Percentiles rank a stretch among this genome's conserved stretches.
Conservation (phyloP, 2,797 vertebrate genomes). For the Decapterus maruadsi region DNA sequence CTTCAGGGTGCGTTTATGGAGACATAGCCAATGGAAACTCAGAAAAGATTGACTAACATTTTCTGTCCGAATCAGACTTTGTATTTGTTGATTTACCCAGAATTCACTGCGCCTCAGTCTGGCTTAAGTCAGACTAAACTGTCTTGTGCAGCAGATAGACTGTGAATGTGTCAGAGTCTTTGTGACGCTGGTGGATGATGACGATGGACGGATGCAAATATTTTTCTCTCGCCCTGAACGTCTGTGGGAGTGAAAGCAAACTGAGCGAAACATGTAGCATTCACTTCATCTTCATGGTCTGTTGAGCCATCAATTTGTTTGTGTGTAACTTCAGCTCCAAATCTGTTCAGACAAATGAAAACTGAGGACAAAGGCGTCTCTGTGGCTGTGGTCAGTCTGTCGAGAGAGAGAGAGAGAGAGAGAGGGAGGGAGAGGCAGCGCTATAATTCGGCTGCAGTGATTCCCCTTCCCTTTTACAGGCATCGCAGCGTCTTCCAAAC, state of each 20-base stretch:
- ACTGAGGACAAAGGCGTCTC: slow-evolving; percentile 9
- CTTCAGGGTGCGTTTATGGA: too few relatives aligned
- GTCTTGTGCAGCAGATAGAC: too few relatives aligned
- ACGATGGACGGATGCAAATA: not conserved
- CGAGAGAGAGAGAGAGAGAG: not conserved
- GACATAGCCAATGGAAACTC: too few relatives aligned
- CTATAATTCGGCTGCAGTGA: not conserved
- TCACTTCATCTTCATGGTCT: not conserved
- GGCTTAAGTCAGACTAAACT: too few relatives aligned
- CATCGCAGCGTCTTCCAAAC: slow-evolving; percentile 40
- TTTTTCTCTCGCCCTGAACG: not conserved
- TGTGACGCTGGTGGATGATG: too few relatives aligned
- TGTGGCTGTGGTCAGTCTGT: slow-evolving; percentile 1
- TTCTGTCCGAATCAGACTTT: too few relatives aligned
- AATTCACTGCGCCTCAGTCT: too few relatives aligned
- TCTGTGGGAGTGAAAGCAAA: not conserved
- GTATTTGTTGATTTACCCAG: too few relatives aligned
- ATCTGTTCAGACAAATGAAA: not conserved
- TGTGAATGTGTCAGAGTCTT: too few relatives aligned
- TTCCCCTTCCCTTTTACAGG: slow-evolving; percentile 67
- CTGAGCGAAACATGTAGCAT: not conserved
- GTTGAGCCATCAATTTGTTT: not conserved
- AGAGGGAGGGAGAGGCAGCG: not conserved
- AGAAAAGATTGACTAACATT: too few relatives aligned
- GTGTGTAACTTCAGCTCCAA: not conserved